Evolutionary conservation across 2,797 vertebrate genomes (phyloP), one percentile per base, ranked within the genome.

Genomic region (Phylloscopus collybita): DNA sequence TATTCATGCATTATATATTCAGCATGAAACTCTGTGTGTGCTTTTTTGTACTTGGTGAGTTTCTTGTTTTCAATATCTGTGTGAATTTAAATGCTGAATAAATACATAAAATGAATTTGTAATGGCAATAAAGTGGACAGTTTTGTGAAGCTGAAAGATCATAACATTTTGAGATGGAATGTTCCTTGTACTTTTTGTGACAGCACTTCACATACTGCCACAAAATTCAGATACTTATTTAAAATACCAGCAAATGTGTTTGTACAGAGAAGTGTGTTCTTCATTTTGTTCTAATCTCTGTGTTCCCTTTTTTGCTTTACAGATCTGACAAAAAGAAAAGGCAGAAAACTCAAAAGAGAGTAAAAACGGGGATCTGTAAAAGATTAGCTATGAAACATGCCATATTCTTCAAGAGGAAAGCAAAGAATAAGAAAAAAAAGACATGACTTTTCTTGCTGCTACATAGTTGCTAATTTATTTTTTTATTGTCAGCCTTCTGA

Each of bases 281-380:
- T 90, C 30, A 65, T 92, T 97, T 96, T 90, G 86, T 90, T 95
- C 56, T 96, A 89, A 93, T 86, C 59, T 85, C 2, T 92, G 0
- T n/a, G 11, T 61, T 86, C 17, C 2, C 75, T 69, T 89, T 80
- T 87, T 94, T 97, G 47, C 87, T 97, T 97, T 97, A 80, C 97
- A 98, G 98, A 88, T 51, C 83, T 90, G 94, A 84, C 70, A 95
- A 88, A 94, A 98, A 97, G 84, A 92, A 90, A 90, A 93, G 80
- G 82, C 95, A 88, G 80, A 97, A 97, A 49, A 96, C 82, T 88
- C 92, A 14, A 8, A 96, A 53, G 87, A 96, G 87, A 87, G 50
- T 93, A 45, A 97, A 94, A 92, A 69, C 36, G 83, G 73, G 56
- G 14, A 65, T 92, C 70, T 59, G 60, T 66, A 91, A 80, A 91